Evolutionary conservation across 2,888 invertebrate genomes (phyloP).

Genomic region (Anthophora plumipes): DNA sequence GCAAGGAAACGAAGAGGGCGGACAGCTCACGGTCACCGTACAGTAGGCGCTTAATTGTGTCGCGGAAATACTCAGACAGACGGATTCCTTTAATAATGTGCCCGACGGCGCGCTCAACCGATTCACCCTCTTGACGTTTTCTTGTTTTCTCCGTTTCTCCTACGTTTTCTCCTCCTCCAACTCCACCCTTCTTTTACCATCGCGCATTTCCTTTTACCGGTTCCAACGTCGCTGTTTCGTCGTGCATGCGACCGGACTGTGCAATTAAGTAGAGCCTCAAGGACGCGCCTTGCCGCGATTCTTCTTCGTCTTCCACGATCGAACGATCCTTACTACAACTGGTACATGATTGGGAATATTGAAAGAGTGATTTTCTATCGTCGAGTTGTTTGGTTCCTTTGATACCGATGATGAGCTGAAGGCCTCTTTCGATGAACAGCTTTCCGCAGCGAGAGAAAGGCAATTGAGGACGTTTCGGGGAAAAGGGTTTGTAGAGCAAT

Average conservation of each 20-base stretch:
- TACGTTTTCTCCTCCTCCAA: no score
- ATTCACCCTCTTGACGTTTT: conserved; percentile 72
- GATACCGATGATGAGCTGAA: background rate
- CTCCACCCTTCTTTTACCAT: conserved; percentile 5
- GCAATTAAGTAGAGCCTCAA: conserved; percentile 40
- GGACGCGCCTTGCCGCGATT: conserved; percentile 7
- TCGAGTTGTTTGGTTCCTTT: conserved; percentile 4
- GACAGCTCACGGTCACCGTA: conserved; percentile 73
- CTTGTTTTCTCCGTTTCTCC: conserved; percentile 63
- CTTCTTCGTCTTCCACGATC: conserved; percentile 16
- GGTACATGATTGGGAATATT: conserved; percentile 5
- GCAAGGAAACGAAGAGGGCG: conserved; percentile 42
- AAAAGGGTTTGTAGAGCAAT: no score
- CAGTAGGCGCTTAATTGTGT: conserved; percentile 77
- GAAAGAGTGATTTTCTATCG: conserved; percentile 16
- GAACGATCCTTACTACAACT: background rate
- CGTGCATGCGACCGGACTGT: conserved; percentile 46
- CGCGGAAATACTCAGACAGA: conserved; percentile 81
- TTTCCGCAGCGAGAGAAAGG: background rate
- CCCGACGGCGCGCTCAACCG: conserved; percentile 76
- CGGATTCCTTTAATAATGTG: conserved; percentile 82
- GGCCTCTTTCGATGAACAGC: background rate
- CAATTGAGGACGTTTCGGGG: no score
- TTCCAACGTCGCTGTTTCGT: conserved; percentile 10
- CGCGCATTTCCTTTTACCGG: conserved; percentile 28